Evolutionary conservation across 2,113 vertebrate species (phyloP).

Genomic region (Corythornis vintsioides): DNA sequence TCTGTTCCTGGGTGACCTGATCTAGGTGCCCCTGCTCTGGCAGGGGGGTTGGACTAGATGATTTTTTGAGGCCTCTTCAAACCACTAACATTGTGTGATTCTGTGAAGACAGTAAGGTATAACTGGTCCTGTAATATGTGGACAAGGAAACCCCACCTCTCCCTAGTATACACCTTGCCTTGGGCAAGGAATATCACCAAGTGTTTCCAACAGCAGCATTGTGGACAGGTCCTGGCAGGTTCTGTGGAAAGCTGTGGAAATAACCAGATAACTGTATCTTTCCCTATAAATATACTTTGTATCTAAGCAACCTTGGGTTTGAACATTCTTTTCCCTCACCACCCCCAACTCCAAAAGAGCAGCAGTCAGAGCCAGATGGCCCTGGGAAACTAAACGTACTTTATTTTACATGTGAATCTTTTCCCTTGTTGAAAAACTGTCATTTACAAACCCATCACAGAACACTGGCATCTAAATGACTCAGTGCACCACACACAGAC

Average conservation of each 20-base stretch:
- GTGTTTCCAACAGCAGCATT: not conserved
- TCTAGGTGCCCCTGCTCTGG: too few species aligned
- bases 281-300: not conserved
- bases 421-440: not conserved
- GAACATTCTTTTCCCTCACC: not conserved
- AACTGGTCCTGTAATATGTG: not conserved
- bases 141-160: not conserved
- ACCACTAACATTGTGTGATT: too few species aligned
- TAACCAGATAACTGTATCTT: not conserved
- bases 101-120: not conserved
- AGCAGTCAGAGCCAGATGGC: not conserved
- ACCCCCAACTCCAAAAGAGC: not conserved
- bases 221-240: not conserved
- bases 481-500: accelerated
- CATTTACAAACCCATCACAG: not conserved
- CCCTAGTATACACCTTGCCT: not conserved
- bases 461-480: not conserved
- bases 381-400: not conserved
- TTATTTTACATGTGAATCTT: slow-evolving; percentile 6
- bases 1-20: too few species aligned
- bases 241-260: not conserved
- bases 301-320: not conserved
- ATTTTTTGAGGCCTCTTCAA: too few species aligned
- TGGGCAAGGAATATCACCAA: accelerated
- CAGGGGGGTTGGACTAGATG: too few species aligned